Base-by-base conservation (phyloP, 2,888 invertebrate species). In the Caenorhabditis panamensis region DNA sequence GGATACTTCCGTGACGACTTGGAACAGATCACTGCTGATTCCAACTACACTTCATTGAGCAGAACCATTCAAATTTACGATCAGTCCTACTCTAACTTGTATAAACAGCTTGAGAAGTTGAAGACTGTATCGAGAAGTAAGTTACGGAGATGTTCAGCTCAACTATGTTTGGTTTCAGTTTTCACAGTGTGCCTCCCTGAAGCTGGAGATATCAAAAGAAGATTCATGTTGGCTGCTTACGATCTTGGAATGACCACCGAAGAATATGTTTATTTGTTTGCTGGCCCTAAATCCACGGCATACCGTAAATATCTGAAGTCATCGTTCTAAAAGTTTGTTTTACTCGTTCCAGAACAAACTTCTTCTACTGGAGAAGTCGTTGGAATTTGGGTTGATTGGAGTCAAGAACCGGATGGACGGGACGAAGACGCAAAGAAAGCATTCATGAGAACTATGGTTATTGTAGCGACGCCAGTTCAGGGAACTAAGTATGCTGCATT, bases 251-350 rank as follows among this genome's bases (percentile, higher is more conserved):
- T 81, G 80, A 51, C 82, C 9, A 81, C 84, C 1, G 82, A 85
- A n/a, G 88, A 88, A 20, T 88, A 84, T 51, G 87, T 87, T 8
- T 85, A 84, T 49, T n/a, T 87, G 11, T 79, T 87, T 13, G 79
- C 83, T 2, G 85, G 75, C 9, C 75, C 80, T 0, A 80, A 76
- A 37, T 82, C 79, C 5, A 79, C 80, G 18, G 82, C 81, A 24
- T 83, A 81, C 47, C 73, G 80, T 73, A 31, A 73, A 24, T 18
- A 13, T 36, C 16, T 37, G 64, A n/a, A n/a, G n/a, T n/a, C n/a
- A n/a, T n/a, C n/a, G n/a, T n/a, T n/a, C n/a, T n/a, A n/a, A n/a
- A n/a, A n/a, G n/a, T n/a, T n/a, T n/a, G n/a, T 18, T 51, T 26
- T 1, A 8, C 28, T 18, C 16, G 8, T 41, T 76, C 44, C 26